Evolutionary conservation across 2,888 invertebrate genomes (phyloP), one percentile per base, ranked within the genome.

Genomic region (Laspeyria flexula): DNA sequence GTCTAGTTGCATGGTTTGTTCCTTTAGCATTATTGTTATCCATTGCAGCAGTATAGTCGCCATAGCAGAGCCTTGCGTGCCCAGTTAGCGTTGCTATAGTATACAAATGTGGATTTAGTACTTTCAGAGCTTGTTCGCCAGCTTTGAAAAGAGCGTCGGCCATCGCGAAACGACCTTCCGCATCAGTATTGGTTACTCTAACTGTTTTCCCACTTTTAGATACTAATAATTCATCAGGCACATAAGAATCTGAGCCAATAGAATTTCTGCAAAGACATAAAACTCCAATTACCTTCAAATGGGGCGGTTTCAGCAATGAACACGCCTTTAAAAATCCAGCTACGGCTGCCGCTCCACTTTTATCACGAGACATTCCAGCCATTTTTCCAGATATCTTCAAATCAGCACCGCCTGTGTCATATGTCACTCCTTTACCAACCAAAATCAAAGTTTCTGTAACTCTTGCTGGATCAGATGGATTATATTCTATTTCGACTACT

Each of bases 101-200:
- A 75, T 97, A 96, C 27, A 98, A 88, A 83, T 97, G 96, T 0
- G 97, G 96, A 79, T 97, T 96, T 0, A 95, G 86, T 44, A 96
- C 95, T 43, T 93, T 93, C 1, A 93, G 73, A 10, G 97, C 97
- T 0, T 80, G 21, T 56, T 86, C 83, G 0, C 84, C 73, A 23
- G 85, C 61, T 45, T 89, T 86, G 34, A 77, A 88, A 1, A 98
- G 89, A 0, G 96, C 95, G 85, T 98, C 97, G 1, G 96, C 96
- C 97, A 98, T 97, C 0, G 96, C 96, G 92, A 98, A 95, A 38
- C 98, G 92, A 0, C 98, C 98, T 89, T 98, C 98, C 0, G 98
- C 97, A 79, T 98, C 98, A 0, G 98, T 98, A 79, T 98, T 98
- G 4, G 95, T 96, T 15, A 98, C 94, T 54, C 98, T 93, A 0